These are phyloP conservation scores for Paracanthobrama guichenoti DNA, from an alignment of 2,113 vertebrate species.

Conservation along the genomic window DNA sequence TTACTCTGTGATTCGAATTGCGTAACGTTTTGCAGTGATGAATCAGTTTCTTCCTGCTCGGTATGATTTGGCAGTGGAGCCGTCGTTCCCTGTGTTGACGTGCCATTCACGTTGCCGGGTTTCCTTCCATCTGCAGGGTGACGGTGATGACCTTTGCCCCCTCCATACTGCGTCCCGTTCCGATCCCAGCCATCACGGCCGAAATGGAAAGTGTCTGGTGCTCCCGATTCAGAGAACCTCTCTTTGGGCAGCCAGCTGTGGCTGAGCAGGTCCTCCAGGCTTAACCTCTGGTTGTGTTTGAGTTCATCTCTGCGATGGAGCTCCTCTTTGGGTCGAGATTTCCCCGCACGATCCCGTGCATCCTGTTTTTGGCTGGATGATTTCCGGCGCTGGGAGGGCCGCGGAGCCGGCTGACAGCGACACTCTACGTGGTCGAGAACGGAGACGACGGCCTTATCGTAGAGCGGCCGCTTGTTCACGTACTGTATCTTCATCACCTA, in stretches of 20 bases:
- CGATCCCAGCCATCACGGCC: conserved; percentile 44
- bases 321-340: conserved; percentile 71
- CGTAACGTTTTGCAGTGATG: conserved; percentile 8
- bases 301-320: conserved; percentile 76
- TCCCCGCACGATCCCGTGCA: conserved; percentile 54
- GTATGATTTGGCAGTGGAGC: conserved; percentile 31
- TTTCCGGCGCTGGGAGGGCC: conserved; percentile 49
- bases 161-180: conserved; percentile 44
- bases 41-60: conserved; percentile 52
- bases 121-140: conserved; percentile 36
- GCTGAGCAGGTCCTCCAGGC: conserved; percentile 68
- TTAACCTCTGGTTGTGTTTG: conserved; percentile 74
- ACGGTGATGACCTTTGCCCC: conserved; percentile 31
- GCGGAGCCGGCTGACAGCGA: conserved; percentile 79
- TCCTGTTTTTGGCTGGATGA: conserved; percentile 41
- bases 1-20: conserved; percentile 13
- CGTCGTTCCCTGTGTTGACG: conserved; percentile 11
- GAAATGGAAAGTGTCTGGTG: not conserved
- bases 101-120: conserved; percentile 29
- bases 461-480: conserved; percentile 80
- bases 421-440: conserved; percentile 94
- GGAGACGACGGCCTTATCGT: conserved; percentile 85
- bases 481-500: conserved; percentile 95
- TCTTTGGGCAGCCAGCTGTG: conserved; percentile 53
- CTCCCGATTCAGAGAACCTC: not conserved